Evolutionary conservation across 2,888 invertebrate genomes (phyloP).

Genomic region (Sepiola atlantica): DNA sequence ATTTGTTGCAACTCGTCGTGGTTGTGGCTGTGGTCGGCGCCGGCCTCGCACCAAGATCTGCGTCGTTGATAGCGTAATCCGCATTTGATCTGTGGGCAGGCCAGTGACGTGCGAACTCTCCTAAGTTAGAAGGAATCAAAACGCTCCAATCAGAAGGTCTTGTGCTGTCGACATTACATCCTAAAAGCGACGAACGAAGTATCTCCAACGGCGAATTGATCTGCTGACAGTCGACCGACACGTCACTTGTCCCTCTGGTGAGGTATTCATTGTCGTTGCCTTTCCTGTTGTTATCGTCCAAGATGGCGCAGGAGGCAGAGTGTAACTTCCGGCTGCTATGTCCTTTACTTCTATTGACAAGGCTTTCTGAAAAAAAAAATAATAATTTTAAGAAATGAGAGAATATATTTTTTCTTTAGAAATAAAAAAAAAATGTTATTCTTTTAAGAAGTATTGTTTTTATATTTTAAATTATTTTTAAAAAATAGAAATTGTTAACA

Average conservation of each 20-base stretch:
- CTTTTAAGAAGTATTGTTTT: too few relatives aligned
- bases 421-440: too few relatives aligned
- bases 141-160: neutral
- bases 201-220: neutral
- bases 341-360: neutral
- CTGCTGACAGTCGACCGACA: neutral
- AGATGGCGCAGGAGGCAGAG: neutral
- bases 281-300: neutral
- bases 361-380: neutral
- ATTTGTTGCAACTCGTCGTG: neutral
- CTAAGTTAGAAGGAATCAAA: neutral
- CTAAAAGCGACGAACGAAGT: neutral
- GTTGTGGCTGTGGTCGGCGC: neutral
- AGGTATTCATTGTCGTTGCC: neutral
- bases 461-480: too few relatives aligned
- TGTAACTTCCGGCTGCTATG: neutral
- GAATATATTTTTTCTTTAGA: too few relatives aligned
- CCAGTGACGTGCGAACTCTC: conserved; percentile 8
- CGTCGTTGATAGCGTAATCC: neutral
- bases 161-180: neutral
- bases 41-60: neutral
- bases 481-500: too few relatives aligned
- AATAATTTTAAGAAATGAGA: too few relatives aligned
- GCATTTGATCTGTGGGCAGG: neutral
- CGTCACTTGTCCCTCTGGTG: neutral